A percentile compares a stretch with the other conserved stretches of the same genome.
phyloP scores from a whole-genome alignment of 2,113 vertebrate genomes.

The Lichenostomus cassidix region DNA sequence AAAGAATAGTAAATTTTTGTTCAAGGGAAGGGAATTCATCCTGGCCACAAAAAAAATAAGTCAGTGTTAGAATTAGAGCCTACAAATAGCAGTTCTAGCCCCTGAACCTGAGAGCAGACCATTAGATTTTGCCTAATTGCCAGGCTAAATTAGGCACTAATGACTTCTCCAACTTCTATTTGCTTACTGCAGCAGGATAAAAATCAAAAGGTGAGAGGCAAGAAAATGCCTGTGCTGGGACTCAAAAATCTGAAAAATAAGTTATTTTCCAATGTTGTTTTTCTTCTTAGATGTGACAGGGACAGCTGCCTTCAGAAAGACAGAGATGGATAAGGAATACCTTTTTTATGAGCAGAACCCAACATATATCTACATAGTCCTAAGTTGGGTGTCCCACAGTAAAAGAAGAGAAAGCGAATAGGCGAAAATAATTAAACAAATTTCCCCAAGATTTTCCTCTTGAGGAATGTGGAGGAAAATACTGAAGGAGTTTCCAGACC shows the following conservation, averaged over 20 bases:
- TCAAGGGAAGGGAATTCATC: not conserved
- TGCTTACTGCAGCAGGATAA: constrained; percentile 27
- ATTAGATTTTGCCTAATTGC: constrained; percentile 30
- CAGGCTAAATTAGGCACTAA: constrained; percentile 32
- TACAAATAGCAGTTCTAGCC: not conserved
- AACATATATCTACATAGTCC: not conserved
- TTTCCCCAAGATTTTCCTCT: not conserved
- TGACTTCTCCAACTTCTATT: constrained; percentile 5
- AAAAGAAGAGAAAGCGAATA: not conserved
- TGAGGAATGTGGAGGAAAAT: not conserved
- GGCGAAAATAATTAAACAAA: not conserved
- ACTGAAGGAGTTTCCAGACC: not conserved
- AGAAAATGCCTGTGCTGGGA: not conserved
- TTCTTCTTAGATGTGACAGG: not conserved
- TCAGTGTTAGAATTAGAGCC: not conserved
- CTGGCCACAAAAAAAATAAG: not conserved
- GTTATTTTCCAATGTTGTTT: not conserved
- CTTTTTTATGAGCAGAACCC: not conserved
- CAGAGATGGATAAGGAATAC: not conserved
- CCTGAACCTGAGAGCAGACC: not conserved
- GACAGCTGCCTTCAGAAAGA: not conserved
- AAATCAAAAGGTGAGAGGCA: not conserved
- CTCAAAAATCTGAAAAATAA: not conserved
- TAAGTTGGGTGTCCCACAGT: not conserved
- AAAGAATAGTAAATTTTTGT: not conserved